phyloP scores from a whole-genome alignment of 2,113 vertebrate species.

The Mirounga angustirostris region DNA sequence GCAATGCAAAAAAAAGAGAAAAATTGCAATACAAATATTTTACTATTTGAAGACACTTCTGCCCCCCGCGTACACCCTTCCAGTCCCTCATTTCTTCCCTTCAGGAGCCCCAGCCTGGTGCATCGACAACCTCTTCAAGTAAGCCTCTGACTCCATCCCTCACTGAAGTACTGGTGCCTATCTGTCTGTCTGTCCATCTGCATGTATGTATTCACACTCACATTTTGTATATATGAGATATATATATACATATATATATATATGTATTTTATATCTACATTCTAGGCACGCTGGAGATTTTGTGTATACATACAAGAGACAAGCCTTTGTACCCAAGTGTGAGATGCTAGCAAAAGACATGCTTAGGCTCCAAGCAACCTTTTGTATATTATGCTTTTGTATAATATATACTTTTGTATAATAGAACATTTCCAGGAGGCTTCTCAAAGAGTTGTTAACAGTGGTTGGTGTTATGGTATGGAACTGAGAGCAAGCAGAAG shows the following conservation, averaged over 20 bases:
- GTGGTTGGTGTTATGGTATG: not conserved
- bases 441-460: not conserved
- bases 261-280: not conserved
- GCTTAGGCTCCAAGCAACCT: not conserved
- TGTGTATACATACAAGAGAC: not conserved
- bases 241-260: not conserved
- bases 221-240: not conserved
- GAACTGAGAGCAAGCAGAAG: not conserved
- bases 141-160: not conserved
- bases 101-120: not conserved
- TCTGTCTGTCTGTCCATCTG: not conserved
- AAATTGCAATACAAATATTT: not conserved
- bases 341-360: not conserved
- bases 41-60: not conserved
- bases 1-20: not conserved
- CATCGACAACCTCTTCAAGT: not conserved
- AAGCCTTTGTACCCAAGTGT: not conserved
- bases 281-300: not conserved
- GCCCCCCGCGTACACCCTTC: not conserved
- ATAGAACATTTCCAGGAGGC: not conserved
- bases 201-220: not conserved
- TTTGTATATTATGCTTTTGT: not conserved
- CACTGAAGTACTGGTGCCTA: not conserved
- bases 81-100: not conserved
- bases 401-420: not conserved